Evolutionary conservation across 2,797 vertebrate species (phyloP), one percentile per base, ranked within the genome.

Genomic region (Tadarida brasiliensis): DNA sequence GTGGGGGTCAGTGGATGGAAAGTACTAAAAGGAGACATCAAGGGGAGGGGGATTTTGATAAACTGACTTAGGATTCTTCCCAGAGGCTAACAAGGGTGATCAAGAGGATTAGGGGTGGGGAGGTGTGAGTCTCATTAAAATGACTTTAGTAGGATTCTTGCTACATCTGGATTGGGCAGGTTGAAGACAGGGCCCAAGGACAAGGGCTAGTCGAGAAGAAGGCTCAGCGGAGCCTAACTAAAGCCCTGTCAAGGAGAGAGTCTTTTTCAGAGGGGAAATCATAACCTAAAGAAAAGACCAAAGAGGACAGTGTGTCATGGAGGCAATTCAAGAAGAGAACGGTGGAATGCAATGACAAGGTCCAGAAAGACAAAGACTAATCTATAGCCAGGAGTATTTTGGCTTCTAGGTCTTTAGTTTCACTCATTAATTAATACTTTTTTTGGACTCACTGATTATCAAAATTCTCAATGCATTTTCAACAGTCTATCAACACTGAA

Each of bases 391-490:
- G 28, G 54, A 88, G 20, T 20, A 86, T 65, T 82, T 65, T 71
- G 39, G 17, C 12, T 92, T 51, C 28, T 20, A 2, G 3, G 10
- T 4, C 47, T 65, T 47, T 51, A 39, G 7, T 68, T 26, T 91
- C 24, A 26, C 19, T 80, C 44, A 83, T 73, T 59, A 71, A 33
- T 80, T 95, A 67, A 88, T 88, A 61, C 28, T 68, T 85, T 59
- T 33, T 68, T 89, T 24, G 28, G 65, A 26, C 57, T 71, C 17
- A 2, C 28, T 87, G 56, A 87, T 83, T 51, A 68, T 68, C 67
- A 80, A 70, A 61, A 74, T 85, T 84, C 70, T 88, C 63, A n/a
- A 11, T 88, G 19, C 22, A 84, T 91, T 91, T 80, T 85, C 59
- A 84, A 56, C 33, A 67, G 30, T 88, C 30, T 33, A 61, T 30